Evolutionary conservation across 2,888 invertebrate species (phyloP).

Genomic region (Malachius bipustulatus): DNA sequence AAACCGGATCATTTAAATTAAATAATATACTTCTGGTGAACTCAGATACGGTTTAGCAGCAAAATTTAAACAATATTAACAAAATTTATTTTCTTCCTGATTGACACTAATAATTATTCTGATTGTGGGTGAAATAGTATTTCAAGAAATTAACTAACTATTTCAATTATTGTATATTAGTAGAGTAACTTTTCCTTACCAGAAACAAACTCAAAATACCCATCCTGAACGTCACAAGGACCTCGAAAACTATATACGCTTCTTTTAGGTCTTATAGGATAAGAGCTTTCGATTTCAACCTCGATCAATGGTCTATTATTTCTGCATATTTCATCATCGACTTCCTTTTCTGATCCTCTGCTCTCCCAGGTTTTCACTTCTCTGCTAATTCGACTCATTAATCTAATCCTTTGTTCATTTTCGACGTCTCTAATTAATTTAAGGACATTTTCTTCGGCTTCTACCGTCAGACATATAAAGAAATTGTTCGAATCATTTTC

Average conservation of each 20-base stretch:
- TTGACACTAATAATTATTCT: too few relatives aligned
- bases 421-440: conserved; percentile 45
- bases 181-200: too few relatives aligned
- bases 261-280: conserved; percentile 39
- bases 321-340: conserved; percentile 40
- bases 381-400: conserved; percentile 23
- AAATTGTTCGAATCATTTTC: conserved; percentile 53
- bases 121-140: too few relatives aligned
- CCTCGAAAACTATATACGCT: conserved; percentile 42
- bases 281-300: conserved; percentile 54
- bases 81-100: too few relatives aligned
- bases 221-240: conserved; percentile 49
- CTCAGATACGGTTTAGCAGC: too few relatives aligned
- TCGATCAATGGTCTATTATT: conserved; percentile 49
- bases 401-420: conserved; percentile 36
- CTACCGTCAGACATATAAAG: conserved; percentile 50
- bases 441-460: conserved; percentile 41
- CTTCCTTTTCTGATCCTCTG: conserved; percentile 54
- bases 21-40: too few relatives aligned
- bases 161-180: too few relatives aligned
- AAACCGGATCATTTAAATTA: too few relatives aligned
- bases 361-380: conserved; percentile 42
- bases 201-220: conserved; percentile 48
- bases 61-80: too few relatives aligned
- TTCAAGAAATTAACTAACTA: too few relatives aligned